Conservation (phyloP, 2,113 vertebrate species). For the Stigmatopora argus region DNA sequence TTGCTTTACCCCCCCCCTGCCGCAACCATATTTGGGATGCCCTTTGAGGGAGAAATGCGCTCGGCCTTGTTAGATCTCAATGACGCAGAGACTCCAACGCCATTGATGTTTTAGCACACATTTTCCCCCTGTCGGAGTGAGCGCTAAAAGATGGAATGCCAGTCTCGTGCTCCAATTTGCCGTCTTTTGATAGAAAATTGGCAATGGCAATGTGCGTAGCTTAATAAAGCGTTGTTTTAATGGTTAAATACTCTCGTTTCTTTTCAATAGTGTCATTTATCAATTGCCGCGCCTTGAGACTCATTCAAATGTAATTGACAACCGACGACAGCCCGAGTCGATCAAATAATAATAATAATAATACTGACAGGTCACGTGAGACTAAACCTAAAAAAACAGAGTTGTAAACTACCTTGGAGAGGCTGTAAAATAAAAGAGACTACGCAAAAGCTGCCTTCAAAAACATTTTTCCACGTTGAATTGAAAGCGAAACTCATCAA, state of each 20-base stretch:
- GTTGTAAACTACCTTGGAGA: neutral
- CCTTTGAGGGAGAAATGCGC: neutral
- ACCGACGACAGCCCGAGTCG: too few relatives aligned
- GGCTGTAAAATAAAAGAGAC: constrained; percentile 19
- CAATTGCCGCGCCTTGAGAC: too few relatives aligned
- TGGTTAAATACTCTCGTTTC: too few relatives aligned
- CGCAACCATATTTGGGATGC: constrained; percentile 3
- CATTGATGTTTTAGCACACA: neutral
- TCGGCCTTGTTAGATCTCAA: neutral
- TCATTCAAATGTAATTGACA: too few relatives aligned
- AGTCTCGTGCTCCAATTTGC: neutral
- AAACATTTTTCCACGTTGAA: neutral
- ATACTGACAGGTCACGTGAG: too few relatives aligned
- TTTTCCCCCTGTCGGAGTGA: neutral
- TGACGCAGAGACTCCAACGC: neutral
- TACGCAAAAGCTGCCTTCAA: too few relatives aligned
- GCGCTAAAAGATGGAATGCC: neutral
- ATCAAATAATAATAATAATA: too few relatives aligned
- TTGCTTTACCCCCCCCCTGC: neutral
- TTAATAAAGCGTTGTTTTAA: too few relatives aligned
- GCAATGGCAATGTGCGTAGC: too few relatives aligned
- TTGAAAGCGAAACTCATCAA: constrained; percentile 14
- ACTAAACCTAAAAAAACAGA: too few relatives aligned
- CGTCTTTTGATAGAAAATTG: neutral
- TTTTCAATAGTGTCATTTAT: too few relatives aligned